Evolutionary conservation across 1,140 invertebrate species (phyloP), one percentile per base, ranked within the genome.

Genomic region (Stegodyphus dumicola): DNA sequence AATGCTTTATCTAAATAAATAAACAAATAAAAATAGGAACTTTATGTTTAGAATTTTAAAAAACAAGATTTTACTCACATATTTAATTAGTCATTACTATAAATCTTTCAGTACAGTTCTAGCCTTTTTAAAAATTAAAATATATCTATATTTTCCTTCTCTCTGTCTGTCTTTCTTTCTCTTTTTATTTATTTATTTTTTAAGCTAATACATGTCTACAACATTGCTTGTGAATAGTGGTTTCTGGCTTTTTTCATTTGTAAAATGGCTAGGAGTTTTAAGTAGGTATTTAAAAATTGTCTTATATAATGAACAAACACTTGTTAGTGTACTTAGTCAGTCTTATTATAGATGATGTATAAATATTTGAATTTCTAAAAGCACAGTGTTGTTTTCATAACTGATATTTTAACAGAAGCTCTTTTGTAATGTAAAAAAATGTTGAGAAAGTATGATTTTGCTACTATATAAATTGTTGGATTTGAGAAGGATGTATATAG

Each of bases 361-460:
- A 67, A 67, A 67, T 9, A 9, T 60, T 15, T 5, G 5, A 60
- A 0, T 60, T 60, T 60, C 15, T 60, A 10, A 15, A 60, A 17
- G 15, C 66, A 67, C 66, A n/a, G 18, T 18, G 15, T 17, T 67
- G 66, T 6, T 67, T 67, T 67, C 18, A 67, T 67, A n/a, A 18
- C 65, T 67, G 18, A 67, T 10, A 67, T 18, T 67, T 67, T 17
- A 67, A 18, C 15, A 67, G 18, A n/a, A 67, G 66, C 66, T 67
- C 18, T 67, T 67, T 67, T n/a, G 18, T 67, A 67, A n/a, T 67
- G 66, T 17, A 18, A 13, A 67, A 67, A n/a, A 10, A 17, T 67
- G 18, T 67, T 67, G 9, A 17, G 18, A 18, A 17, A 67, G 18
- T 10, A 67, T n/a, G 18, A 67, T 67, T 67, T 67, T 67, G 56